Percentiles rank a stretch among this genome's conserved stretches.
Conservation (phyloP, 2,888 invertebrate species). For the Vanessa cardui region DNA sequence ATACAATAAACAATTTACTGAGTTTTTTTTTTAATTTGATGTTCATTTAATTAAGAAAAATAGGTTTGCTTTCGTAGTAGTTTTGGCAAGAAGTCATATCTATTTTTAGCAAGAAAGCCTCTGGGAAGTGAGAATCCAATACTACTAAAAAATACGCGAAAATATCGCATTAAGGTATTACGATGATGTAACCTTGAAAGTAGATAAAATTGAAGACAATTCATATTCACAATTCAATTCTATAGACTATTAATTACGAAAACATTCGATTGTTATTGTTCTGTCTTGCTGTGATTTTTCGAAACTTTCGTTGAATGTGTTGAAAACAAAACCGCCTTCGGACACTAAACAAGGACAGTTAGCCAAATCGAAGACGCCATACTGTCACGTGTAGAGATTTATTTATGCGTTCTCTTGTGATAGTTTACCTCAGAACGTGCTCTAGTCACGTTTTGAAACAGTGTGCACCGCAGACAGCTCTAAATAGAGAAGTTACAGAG, state of each 20-base stretch:
- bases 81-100: conserved; percentile 23
- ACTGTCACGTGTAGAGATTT: conserved; percentile 55
- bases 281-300: conserved; percentile 17
- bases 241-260: conserved; percentile 16
- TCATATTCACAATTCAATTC: conserved; percentile 27
- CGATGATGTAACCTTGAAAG: conserved; percentile 22
- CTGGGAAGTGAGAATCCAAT: conserved; percentile 19
- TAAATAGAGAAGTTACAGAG: conserved; percentile 45
- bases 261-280: conserved; percentile 24
- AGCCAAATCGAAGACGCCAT: conserved; percentile 26
- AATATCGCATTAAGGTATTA: conserved; percentile 17
- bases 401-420: conserved; percentile 51
- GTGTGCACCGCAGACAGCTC: conserved; percentile 37
- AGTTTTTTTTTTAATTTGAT: not conserved
- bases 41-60: conserved; percentile 16
- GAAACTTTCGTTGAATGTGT: conserved; percentile 16
- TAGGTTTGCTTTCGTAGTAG: conserved; percentile 18
- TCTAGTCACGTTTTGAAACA: conserved; percentile 62
- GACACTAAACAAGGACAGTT: conserved; percentile 26
- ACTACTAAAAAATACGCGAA: conserved; percentile 14
- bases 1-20: not conserved
- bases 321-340: conserved; percentile 26
- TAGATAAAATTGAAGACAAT: conserved; percentile 15
- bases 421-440: conserved; percentile 66
- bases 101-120: conserved; percentile 26